Conservation (phyloP, 1,140 invertebrate genomes). For the Apis florea region DNA sequence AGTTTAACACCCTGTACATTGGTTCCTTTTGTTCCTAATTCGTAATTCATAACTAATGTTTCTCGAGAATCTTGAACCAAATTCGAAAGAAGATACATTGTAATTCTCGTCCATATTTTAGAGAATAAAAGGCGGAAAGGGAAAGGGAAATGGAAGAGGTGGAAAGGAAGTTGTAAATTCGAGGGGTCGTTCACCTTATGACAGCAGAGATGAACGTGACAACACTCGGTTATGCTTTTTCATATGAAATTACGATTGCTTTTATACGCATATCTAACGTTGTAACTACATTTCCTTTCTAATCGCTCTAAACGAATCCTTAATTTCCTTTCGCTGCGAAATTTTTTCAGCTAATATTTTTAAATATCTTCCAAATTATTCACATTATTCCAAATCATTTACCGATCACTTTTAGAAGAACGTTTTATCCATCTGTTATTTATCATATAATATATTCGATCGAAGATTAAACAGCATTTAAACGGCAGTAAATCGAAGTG, state of each 20-base stretch:
- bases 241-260: not conserved
- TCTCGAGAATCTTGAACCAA: not conserved
- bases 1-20: not conserved
- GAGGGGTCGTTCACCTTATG: not conserved
- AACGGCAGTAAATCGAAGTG: not conserved
- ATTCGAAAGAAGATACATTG: not conserved
- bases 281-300: too few species aligned
- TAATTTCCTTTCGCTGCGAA: too few species aligned
- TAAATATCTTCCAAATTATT: not conserved
- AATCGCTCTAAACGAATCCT: too few species aligned
- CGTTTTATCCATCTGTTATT: not conserved
- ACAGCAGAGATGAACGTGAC: constrained; percentile 9
- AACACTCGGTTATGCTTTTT: not conserved
- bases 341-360: not conserved
- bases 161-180: constrained; percentile 55
- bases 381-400: not conserved
- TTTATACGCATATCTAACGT: too few species aligned
- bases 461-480: not conserved
- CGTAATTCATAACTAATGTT: not conserved
- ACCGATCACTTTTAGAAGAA: not conserved
- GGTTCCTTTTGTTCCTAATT: too few species aligned
- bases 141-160: constrained; percentile 2
- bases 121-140: constrained; percentile 4
- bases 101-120: not conserved
- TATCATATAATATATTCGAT: too few species aligned